Evolutionary conservation across 1,140 invertebrate species (phyloP).

Genomic region (Drosophila bipectinata): DNA sequence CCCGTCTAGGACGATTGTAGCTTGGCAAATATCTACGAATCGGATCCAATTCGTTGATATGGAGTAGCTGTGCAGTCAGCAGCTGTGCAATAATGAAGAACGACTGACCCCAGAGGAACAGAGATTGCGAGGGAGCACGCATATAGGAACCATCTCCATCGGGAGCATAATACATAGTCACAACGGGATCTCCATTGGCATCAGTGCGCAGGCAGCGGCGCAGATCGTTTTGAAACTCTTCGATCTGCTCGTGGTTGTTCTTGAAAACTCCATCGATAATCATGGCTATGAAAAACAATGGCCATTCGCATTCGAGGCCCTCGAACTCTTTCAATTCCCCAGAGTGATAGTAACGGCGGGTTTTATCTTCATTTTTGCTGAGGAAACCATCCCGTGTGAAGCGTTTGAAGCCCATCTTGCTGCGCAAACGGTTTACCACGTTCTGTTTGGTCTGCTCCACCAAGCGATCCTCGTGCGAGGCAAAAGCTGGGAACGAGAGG

Average conservation of each 20-base stretch:
- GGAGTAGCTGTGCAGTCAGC: slow-evolving; percentile 93
- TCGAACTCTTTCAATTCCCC: slow-evolving; percentile 95
- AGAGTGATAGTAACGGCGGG: slow-evolving; percentile 86
- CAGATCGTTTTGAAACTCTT: slow-evolving; percentile 95
- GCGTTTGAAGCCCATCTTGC: slow-evolving; percentile 96
- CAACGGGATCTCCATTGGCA: slow-evolving; percentile 92
- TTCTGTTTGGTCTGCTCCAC: slow-evolving; percentile 95
- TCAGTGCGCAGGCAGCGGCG: slow-evolving; percentile 91
- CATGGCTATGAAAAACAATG: slow-evolving; percentile 97
- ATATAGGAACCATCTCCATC: slow-evolving; percentile 86
- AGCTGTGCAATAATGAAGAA: slow-evolving; percentile 97
- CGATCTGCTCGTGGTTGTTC: slow-evolving; percentile 94
- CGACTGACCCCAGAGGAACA: slow-evolving; percentile 95
- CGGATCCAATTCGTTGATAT: slow-evolving; percentile 98
- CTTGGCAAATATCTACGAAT: slow-evolving; percentile 97
- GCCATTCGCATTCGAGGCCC: slow-evolving; percentile 99
- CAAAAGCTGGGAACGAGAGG: slow-evolving; percentile 98
- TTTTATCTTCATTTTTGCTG: slow-evolving; percentile 93
- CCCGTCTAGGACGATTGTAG: slow-evolving; percentile 95
- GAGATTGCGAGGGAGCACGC: slow-evolving; percentile 74
- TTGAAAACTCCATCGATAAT: slow-evolving; percentile 98
- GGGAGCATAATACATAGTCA: slow-evolving; percentile 94
- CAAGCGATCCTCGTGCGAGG: slow-evolving; percentile 96
- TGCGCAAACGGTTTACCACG: slow-evolving; percentile 93
- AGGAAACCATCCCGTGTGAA: slow-evolving; percentile 98